Base-by-base conservation (phyloP, 2,113 vertebrate genomes). In the Montifringilla adamsi region DNA sequence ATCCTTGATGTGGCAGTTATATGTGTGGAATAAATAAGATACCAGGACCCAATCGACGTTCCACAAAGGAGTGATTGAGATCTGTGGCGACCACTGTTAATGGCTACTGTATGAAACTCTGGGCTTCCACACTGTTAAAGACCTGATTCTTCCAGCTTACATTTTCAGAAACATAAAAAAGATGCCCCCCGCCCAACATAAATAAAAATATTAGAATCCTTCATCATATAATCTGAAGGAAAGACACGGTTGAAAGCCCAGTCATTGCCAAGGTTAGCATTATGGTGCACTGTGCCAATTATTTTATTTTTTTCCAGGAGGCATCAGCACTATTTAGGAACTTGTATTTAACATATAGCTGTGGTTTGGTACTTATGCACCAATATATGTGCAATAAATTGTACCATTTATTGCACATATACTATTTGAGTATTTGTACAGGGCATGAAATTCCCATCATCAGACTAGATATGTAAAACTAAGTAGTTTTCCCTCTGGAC, bases 111-210 rank as follows among this genome's bases (percentile, higher is more conserved):
- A 43, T 50, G 18, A 15, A 73, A 15, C 18, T 63, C 11, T 13
- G 10, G 52, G 4, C 31, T 94, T 83, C 39, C 35, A 72, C 11
- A 28, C 2, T 26, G 28, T 39, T 35, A 59, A 59, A 56, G 84
- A 11, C 7, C 37, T 53, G 20, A 53, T 77, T 87, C 77, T 93
- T 81, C 37, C 41, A 44, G 9, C 4, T 81, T 74, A 20, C 0
- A 7, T 69, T 83, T 82, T 69, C 10, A 79, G 58, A 62, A 87
- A 60, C 3, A 35, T 47, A 9, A 44, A 44, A 80, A 41, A 13
- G 15, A 5, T 43, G 13, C 41, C 3, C 1, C 1, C 16, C 8
- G 1, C 2, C 22, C 30, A 31, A 35, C 4, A 52, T 12, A 39
- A 39, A 24, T 9, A 60, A 28, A 53, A 47, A 47, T 68, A 58